These are phyloP conservation scores for Echeneis naucrates DNA, from an alignment of 2,797 vertebrate species.

Conservation along the genomic window DNA sequence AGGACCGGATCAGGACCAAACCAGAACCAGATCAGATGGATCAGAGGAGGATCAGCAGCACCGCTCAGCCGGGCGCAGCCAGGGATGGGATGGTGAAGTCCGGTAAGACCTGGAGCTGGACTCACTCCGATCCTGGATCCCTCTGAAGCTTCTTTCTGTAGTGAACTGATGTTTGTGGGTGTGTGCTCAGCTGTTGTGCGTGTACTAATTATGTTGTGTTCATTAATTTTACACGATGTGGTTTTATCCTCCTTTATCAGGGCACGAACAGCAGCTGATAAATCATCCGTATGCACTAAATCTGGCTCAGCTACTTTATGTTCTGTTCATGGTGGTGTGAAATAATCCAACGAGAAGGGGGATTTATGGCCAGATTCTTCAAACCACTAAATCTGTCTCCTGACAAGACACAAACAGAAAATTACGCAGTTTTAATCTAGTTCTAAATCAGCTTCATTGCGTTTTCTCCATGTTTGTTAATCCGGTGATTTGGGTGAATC, in stretches of 20 bases:
- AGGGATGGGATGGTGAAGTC: conserved; percentile 87
- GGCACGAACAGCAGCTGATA: too few species aligned
- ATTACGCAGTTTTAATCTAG: background rate
- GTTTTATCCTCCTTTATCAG: background rate
- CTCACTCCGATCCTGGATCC: conserved; percentile 2
- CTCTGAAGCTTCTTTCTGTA: background rate
- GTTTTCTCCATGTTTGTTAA: background rate
- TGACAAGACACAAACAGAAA: too few species aligned
- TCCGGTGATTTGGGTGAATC: background rate
- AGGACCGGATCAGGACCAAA: conserved; percentile 1
- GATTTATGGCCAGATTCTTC: too few species aligned
- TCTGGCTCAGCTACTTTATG: too few species aligned
- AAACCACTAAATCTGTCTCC: too few species aligned
- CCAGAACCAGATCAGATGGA: conserved; percentile 33
- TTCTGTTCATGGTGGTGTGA: background rate
- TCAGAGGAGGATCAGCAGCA: conserved; percentile 72
- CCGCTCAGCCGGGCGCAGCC: conserved; percentile 57
- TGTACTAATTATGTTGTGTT: background rate
- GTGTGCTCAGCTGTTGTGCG: background rate
- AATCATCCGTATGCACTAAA: too few species aligned
- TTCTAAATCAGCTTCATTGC: background rate
- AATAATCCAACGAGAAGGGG: too few species aligned
- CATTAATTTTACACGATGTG: background rate
- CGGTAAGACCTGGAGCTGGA: conserved; percentile 84
- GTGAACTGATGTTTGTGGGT: background rate